Conservation (phyloP, 2,888 invertebrate species). For the Scrobipalpa costella region DNA sequence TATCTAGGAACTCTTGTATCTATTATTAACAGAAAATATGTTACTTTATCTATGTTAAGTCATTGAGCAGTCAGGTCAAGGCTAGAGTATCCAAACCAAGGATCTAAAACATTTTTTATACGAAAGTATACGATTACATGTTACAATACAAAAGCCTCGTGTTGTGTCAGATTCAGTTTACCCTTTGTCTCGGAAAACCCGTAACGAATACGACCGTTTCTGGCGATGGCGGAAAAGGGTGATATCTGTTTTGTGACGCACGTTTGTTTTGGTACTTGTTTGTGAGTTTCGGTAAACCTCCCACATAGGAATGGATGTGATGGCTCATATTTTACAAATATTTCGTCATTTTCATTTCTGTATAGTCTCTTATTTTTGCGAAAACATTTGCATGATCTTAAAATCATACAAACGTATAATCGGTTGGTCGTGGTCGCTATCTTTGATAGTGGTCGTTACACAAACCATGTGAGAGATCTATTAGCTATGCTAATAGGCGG, state of each 20-base stretch:
- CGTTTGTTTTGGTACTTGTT: slow-evolving; percentile 6
- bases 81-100: neutral
- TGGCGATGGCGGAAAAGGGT: slow-evolving; percentile 17
- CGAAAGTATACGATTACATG: slow-evolving; percentile 5
- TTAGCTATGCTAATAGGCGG: too few relatives aligned
- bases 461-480: too few relatives aligned
- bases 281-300: neutral
- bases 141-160: neutral
- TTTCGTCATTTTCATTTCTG: neutral
- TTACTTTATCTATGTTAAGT: neutral
- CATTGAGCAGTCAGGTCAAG: slow-evolving; percentile 6
- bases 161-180: slow-evolving; percentile 15
- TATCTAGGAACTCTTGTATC: too few relatives aligned
- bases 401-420: too few relatives aligned
- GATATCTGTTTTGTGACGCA: slow-evolving; percentile 18
- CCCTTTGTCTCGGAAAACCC: slow-evolving; percentile 16
- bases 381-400: too few relatives aligned
- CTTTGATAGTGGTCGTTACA: too few relatives aligned
- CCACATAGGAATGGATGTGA: neutral
- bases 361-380: too few relatives aligned
- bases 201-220: slow-evolving; percentile 16
- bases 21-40: too few relatives aligned
- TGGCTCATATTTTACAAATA: neutral
- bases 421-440: too few relatives aligned
- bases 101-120: neutral